Conservation (phyloP, 1,140 invertebrate species). For the Lepeophtheirus salmonis region DNA sequence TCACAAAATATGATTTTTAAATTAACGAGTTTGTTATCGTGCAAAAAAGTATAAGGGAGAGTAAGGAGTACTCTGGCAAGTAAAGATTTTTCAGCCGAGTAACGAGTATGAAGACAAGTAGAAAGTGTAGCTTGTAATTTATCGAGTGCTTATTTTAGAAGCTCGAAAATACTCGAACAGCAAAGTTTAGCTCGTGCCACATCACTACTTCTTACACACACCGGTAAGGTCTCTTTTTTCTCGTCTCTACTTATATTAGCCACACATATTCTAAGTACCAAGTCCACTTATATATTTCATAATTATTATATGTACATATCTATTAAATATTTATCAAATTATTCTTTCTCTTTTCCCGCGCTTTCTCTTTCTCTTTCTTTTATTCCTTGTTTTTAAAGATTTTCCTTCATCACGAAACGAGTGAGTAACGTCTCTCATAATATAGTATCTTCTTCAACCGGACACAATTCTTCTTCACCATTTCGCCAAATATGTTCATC, state of each 20-base stretch:
- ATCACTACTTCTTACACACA: not conserved
- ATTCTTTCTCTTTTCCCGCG: not conserved
- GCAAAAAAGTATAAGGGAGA: too few species aligned
- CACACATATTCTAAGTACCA: not conserved
- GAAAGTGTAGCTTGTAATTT: too few species aligned
- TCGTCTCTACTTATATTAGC: not conserved
- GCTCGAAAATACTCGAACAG: too few species aligned
- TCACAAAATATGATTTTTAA: too few species aligned
- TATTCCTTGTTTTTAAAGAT: not conserved
- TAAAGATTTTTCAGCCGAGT: too few species aligned
- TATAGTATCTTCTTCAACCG: not conserved
- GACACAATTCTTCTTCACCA: too few species aligned
- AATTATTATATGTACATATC: not conserved
- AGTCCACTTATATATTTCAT: not conserved
- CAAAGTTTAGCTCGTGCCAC: too few species aligned
- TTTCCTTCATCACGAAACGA: constrained; percentile 8
- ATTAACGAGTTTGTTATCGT: too few species aligned
- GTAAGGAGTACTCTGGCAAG: too few species aligned
- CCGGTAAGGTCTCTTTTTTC: not conserved
- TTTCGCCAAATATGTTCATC: too few species aligned
- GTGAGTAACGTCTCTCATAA: not conserved
- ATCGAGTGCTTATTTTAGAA: too few species aligned
- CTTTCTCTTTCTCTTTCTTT: not conserved
- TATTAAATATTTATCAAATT: not conserved
- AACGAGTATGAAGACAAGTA: too few species aligned